Evolutionary conservation across 2,113 vertebrate genomes (phyloP), one percentile per base, ranked within the genome.

Genomic region (Oryzias javanicus): DNA sequence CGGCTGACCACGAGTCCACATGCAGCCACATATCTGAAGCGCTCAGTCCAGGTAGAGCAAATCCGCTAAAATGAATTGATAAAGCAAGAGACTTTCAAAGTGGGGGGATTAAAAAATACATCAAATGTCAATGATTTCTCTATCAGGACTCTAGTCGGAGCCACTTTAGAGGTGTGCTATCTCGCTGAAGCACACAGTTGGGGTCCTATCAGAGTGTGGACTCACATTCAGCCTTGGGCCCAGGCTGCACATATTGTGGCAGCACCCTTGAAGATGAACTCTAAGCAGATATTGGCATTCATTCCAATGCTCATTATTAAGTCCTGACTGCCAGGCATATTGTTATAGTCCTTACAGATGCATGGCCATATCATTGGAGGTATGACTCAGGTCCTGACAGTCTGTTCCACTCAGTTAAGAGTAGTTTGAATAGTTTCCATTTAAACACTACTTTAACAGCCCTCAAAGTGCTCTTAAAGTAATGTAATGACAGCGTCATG

Each of bases 211-310:
- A 88, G 88, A 87, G 90, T 85, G 81, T 54, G 78, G 90, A 92
- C 93, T 94, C 91, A 81, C 86, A 91, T 93, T 90, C 89, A 89
- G 93, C 94, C 94, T 86, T 87, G 91, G 93, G 94, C 93, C 89
- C 73, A 88, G 62, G 84, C 90, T 93, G 87, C 87, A 91, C 90
- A 92, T 92, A 79, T 77, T 76, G 59, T 71, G 70, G 67, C 59
- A 58, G 60, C 14, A 46, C 70, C 87, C 74, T 68, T 63, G 91
- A 92, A 92, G 93, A 92, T 92, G 89, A 85, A 79, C 84, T 89
- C 68, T 64, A 71, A 81, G 80, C 84, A 92, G 87, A 83, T 93
- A 89, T 73, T 87, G 85, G 90, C 88, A 92, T 90, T 93, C 89
- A 88, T 86, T 87, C 90, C 92, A 89, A 92, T 87, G 91, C 89